Evolutionary conservation across 2,113 vertebrate species (phyloP).

Genomic region (Procapra przewalskii): DNA sequence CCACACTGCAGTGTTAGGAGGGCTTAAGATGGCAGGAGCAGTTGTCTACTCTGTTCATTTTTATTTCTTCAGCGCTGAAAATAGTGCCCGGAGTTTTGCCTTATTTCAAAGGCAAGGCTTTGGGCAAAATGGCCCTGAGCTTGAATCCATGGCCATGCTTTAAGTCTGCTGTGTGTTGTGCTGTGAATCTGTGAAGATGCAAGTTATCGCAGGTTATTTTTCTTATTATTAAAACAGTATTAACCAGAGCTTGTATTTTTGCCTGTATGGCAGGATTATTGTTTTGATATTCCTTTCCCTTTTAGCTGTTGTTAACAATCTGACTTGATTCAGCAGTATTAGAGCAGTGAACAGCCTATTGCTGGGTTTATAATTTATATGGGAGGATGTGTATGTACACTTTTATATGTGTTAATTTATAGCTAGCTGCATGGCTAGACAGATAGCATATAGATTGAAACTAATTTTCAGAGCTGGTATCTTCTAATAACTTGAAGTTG

Average conservation of each 20-base stretch:
- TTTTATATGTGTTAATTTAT: neutral
- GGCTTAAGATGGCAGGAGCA: neutral
- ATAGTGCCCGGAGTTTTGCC: neutral
- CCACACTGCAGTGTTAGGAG: neutral
- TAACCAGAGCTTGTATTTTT: neutral
- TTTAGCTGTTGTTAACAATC: neutral
- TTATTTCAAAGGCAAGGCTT: neutral
- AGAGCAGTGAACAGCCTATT: neutral
- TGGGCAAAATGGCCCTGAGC: neutral
- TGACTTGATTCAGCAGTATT: neutral
- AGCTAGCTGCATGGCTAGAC: neutral
- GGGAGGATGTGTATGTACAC: neutral
- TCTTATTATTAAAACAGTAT: neutral
- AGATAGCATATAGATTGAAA: neutral
- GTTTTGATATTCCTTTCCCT: neutral
- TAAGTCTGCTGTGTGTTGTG: neutral
- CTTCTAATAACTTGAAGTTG: neutral
- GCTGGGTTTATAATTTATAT: neutral
- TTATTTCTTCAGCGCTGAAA: neutral
- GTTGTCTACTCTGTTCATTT: neutral
- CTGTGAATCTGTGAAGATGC: neutral
- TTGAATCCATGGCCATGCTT: neutral
- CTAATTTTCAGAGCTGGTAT: neutral
- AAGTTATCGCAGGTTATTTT: constrained; percentile 24
- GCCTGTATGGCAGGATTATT: neutral